These are phyloP conservation scores for Asteroscopus sphinx DNA, from an alignment of 2,888 invertebrate species.

Conservation along the genomic window DNA sequence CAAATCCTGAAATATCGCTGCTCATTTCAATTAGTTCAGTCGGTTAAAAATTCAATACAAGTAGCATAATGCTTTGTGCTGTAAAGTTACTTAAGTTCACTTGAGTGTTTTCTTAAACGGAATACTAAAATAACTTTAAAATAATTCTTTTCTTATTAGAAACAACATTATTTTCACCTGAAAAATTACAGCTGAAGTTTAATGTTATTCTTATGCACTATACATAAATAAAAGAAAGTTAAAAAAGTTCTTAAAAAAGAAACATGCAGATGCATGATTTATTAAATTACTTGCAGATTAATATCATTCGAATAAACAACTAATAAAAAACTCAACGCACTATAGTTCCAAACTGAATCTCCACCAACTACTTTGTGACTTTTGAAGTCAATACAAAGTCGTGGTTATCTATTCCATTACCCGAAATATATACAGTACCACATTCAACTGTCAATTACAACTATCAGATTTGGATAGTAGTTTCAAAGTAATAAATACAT, in stretches of 20 bases:
- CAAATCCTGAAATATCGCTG: constrained; percentile 60
- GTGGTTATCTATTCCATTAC: constrained; percentile 21
- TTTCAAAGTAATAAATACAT: constrained; percentile 65
- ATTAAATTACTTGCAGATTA: too few relatives aligned
- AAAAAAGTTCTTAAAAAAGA: too few relatives aligned
- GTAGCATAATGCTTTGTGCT: constrained; percentile 14
- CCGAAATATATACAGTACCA: constrained; percentile 39
- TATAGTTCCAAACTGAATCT: constrained; percentile 1
- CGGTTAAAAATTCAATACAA: constrained; percentile 49
- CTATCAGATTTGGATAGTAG: constrained; percentile 61
- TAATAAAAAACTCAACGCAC: not conserved
- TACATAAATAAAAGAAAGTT: too few relatives aligned
- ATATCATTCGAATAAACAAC: too few relatives aligned
- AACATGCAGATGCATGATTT: too few relatives aligned
- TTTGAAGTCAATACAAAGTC: constrained; percentile 32
- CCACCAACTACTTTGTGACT: constrained; percentile 1
- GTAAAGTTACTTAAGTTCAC: constrained; percentile 7
- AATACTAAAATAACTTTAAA: constrained; percentile 12
- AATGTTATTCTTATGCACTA: too few relatives aligned
- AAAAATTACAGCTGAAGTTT: too few relatives aligned
- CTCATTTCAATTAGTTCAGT: constrained; percentile 61
- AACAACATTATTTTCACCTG: not conserved
- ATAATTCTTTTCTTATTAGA: not conserved
- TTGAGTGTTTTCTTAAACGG: constrained; percentile 10
- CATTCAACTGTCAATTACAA: constrained; percentile 68